Base-by-base conservation (phyloP, 2,888 invertebrate genomes). In the Nysson spinosus region DNA sequence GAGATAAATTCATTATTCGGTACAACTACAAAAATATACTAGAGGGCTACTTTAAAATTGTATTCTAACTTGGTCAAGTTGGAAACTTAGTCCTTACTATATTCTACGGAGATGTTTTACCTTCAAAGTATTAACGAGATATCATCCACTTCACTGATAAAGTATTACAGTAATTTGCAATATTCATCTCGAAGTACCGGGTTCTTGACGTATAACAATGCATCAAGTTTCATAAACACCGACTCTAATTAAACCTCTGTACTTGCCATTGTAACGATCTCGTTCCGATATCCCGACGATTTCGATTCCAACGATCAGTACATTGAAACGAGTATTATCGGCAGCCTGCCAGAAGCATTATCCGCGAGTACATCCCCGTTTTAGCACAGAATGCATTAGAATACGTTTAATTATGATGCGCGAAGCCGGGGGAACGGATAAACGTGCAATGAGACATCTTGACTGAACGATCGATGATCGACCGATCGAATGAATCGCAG, bases 391-490 rank as follows among this genome's bases (percentile, higher is more conserved):
- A 61, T 72, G 60, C 46, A 65, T 68, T 43, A 60, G 60, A 73
- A 71, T 67, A 61, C 57, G 61, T 54, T 69, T 67, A 61, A 77
- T 75, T 67, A 66, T 63, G 47, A 60, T 68, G 42, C 55, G 47
- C 54, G 52, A 56, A 68, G 60, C 47, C 19, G 19, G 37, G 3
- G 19, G 26, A 46, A 16, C 26, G 50, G 42, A 47, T 40, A 42
- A 46, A 37, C 49, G 19, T 4, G 22, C 49, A 17, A 54, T 28
- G 16, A 22, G 28, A n/a, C 22, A 35, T 35, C 58, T 49, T 39
- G 43, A 9, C 19, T 24, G 26, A 16, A 5, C 32, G 46, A 67
- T 55, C 60, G 56, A 50, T 28, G 50, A 57, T 52, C 61, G 26
- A 34, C 34, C 32, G 44, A 54, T 46, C 40, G 34, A 32, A 22